A percentile compares a stretch with the other conserved stretches of the same genome.
These are phyloP conservation scores for Perca fluviatilis DNA, from an alignment of 2,113 vertebrate genomes.

Conservation along the genomic window DNA sequence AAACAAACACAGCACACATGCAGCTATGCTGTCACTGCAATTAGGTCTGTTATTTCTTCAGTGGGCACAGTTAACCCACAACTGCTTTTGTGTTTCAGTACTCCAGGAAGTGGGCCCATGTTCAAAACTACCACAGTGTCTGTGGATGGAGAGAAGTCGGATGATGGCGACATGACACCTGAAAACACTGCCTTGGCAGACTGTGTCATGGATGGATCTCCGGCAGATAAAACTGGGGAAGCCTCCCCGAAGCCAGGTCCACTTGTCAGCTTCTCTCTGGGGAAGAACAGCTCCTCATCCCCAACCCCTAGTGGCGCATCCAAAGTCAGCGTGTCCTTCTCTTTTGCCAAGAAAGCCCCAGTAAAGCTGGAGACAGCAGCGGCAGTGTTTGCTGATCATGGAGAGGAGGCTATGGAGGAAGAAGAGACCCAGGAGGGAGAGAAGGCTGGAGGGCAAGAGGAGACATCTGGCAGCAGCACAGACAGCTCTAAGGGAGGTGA, in stretches of 20 bases:
- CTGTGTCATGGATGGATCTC: slow-evolving; percentile 52
- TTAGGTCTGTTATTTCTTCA: background rate
- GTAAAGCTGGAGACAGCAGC: slow-evolving; percentile 96
- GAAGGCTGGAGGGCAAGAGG: slow-evolving; percentile 77
- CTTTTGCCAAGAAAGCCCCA: slow-evolving; percentile 96
- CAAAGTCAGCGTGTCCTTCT: slow-evolving; percentile 97
- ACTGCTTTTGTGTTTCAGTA: slow-evolving; percentile 81
- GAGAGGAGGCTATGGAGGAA: slow-evolving; percentile 87
- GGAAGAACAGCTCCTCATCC: slow-evolving; percentile 86
- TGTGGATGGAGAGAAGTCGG: slow-evolving; percentile 91
- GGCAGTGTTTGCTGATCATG: slow-evolving; percentile 94
- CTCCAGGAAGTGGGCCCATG: slow-evolving; percentile 97
- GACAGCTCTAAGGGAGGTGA: slow-evolving; percentile 80
- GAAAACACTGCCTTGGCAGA: slow-evolving; percentile 75
- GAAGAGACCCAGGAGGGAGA: slow-evolving; percentile 91
- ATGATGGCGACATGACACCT: slow-evolving; percentile 81
- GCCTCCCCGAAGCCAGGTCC: slow-evolving; percentile 72
- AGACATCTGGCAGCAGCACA: slow-evolving; percentile 73
- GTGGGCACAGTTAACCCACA: background rate
- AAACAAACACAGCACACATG: background rate
- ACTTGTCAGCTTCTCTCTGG: slow-evolving; percentile 87
- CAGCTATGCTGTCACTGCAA: background rate
- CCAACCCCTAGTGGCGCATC: slow-evolving; percentile 79
- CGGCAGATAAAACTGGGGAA: slow-evolving; percentile 69
- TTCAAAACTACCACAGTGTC: slow-evolving; percentile 97